Evolutionary conservation across 2,113 vertebrate species (phyloP).

Genomic region (Procapra przewalskii): DNA sequence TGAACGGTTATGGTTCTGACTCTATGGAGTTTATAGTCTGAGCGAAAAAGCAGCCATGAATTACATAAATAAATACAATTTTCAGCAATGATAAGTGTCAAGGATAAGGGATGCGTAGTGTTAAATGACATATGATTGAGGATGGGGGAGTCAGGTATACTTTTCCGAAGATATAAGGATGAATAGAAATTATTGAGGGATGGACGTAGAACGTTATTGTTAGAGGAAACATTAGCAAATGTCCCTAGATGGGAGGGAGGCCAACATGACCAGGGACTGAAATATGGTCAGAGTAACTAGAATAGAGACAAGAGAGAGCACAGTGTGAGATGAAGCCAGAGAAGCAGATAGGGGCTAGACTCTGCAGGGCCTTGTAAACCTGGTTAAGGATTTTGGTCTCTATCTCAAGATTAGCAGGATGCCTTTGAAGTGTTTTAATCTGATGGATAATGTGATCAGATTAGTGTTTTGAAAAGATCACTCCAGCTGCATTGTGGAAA

Average conservation of each 20-base stretch:
- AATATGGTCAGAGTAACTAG: not conserved
- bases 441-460: constrained; percentile 69
- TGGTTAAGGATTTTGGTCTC: constrained; percentile 57
- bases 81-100: not conserved
- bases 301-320: not conserved
- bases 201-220: not conserved
- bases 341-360: not conserved
- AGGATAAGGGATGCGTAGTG: not conserved
- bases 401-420: constrained; percentile 59
- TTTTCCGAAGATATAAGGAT: not conserved
- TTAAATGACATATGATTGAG: not conserved
- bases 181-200: not conserved
- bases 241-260: not conserved
- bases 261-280: not conserved
- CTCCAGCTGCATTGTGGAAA: constrained; percentile 66
- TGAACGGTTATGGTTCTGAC: not conserved
- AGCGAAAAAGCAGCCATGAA: not conserved
- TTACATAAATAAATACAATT: not conserved
- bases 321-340: not conserved
- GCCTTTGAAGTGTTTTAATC: constrained; percentile 70
- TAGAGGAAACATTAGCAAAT: not conserved
- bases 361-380: not conserved
- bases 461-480: constrained; percentile 71
- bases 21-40: not conserved
- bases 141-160: not conserved